Base-by-base conservation (phyloP, 2,113 vertebrate species). In the Ranitomeya imitator region DNA sequence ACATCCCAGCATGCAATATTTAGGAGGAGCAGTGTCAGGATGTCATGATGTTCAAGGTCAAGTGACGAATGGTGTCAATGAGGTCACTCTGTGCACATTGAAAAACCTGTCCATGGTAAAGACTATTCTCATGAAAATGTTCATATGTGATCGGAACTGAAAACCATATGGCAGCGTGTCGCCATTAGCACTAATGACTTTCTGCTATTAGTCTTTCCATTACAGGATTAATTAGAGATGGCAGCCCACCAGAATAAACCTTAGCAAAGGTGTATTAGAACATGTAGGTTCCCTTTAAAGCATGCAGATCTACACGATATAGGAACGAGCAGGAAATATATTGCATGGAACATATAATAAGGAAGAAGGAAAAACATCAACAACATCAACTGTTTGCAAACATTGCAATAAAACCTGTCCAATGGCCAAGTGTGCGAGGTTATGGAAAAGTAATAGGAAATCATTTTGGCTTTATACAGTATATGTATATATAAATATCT, bases 91-190 rank as follows among this genome's bases (percentile, higher is more conserved):
- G 6, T 12, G 21, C 19, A n/a, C 59, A 45, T 26, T 18, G n/a
- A 19, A 74, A 63, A 52, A 18, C 55, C 57, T 37, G 26, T 2
- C 3, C 45, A 82, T 82, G 31, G 61, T 10, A 80, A 57, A 59
- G n/a, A 16, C 10, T 37, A 80, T 18, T 57, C 13, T 60, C 79
- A 13, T 14, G 55, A 79, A 55, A 54, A 15, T 19, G 15, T 23
- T 18, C 45, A n/a, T 52, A 59, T 31, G 10, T 82, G 31, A 13
- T 16, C 2, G 26, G 59, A 82, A 45, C 55, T 60, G 59, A 31
- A 63, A 82, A 16, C 79, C 79, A 82, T 63, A 82, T 82, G 79
- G 79, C 79, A 61, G 55, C n/a, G 23, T 79, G 54, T 51, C 54
- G 11, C 14, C 77, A 57, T 79, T 79, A 79, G 13, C 55, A 60